Evolutionary conservation across 2,113 vertebrate species (phyloP), one percentile per base, ranked within the genome.

Genomic region (Calidris pugnax): DNA sequence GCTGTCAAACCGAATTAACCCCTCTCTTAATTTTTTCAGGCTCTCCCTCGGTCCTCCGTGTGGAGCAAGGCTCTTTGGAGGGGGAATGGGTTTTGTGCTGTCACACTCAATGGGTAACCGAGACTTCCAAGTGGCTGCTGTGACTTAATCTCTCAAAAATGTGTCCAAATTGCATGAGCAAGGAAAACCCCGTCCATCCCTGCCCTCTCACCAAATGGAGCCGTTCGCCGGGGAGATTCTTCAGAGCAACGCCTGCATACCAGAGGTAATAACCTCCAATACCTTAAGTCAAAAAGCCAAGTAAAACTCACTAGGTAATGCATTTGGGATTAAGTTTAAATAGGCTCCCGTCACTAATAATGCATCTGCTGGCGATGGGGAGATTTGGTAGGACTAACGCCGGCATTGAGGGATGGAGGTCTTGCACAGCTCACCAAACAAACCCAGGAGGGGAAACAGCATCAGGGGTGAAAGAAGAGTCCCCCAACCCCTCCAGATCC

Each of bases 321-420:
- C 97, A 96, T 64, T 92, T 90, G 93, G 96, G 96, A 98, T 98
- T 98, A 98, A 89, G 71, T 66, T 48, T 95, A 96, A 96, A 96
- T 87, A 87, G 89, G 85, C 75, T 93, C 75, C 80, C 43, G 26
- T 89, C 95, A 89, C 95, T 63, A 87, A 69, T 77, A 91, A 92
- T 59, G 48, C 78, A 93, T 90, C 91, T 95, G 74, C 93, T 82
- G 63, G 91, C 19, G 50, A 30, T n/a, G 28, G 75, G 32, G 93
- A 97, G 95, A 57, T 85, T 59, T 83, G 81, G 88, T 45, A 51
- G 76, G 83, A 77, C 79, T 97, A 94, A 90, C 19, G 0, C 27
- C 4, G 6, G 82, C 67, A 7, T 41, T 90, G 94, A 97, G 90
- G 85, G 96, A 96, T 94, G 96, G 79, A 96, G 55, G 83, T 88